These are phyloP conservation scores for Sialia sialis DNA, from an alignment of 2,113 vertebrate genomes.

Conservation along the genomic window DNA sequence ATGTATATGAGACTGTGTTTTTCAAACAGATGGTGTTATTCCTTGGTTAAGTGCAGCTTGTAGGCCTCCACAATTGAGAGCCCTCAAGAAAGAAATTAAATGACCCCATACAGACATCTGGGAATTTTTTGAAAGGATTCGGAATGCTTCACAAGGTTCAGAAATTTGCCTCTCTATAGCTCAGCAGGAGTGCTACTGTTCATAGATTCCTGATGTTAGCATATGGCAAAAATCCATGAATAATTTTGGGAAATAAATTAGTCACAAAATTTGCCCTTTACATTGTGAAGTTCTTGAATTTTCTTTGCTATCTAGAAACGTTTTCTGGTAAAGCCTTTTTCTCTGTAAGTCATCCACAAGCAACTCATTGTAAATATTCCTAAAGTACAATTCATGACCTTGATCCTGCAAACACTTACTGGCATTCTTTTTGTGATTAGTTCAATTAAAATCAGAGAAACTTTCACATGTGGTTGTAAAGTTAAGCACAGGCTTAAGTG, in stretches of 20 bases:
- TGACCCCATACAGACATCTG: not conserved
- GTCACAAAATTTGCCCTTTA: not conserved
- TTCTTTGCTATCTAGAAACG: not conserved
- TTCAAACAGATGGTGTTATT: not conserved
- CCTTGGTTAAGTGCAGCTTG: not conserved
- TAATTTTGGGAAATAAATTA: not conserved
- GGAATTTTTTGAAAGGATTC: conserved; percentile 16
- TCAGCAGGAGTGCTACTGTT: conserved; percentile 3
- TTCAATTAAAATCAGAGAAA: conserved; percentile 26
- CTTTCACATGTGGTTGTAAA: conserved; percentile 16
- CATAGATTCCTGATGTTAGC: not conserved
- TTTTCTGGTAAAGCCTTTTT: not conserved
- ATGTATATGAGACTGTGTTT: not conserved
- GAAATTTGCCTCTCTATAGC: not conserved
- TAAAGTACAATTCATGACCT: not conserved
- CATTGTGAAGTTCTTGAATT: not conserved
- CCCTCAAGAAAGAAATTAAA: not conserved
- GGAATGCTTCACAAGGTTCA: not conserved
- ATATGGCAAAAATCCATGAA: not conserved
- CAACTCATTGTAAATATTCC: not conserved
- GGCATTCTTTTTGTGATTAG: conserved; percentile 24
- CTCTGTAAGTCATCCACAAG: not conserved
- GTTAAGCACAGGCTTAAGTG: not conserved
- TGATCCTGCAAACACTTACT: not conserved
- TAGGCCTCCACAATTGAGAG: not conserved